Percentiles rank a stretch among this genome's conserved stretches.
Evolutionary conservation across 1,140 invertebrate genomes (phyloP).

Genomic region (Meloidogyne hapla): DNA sequence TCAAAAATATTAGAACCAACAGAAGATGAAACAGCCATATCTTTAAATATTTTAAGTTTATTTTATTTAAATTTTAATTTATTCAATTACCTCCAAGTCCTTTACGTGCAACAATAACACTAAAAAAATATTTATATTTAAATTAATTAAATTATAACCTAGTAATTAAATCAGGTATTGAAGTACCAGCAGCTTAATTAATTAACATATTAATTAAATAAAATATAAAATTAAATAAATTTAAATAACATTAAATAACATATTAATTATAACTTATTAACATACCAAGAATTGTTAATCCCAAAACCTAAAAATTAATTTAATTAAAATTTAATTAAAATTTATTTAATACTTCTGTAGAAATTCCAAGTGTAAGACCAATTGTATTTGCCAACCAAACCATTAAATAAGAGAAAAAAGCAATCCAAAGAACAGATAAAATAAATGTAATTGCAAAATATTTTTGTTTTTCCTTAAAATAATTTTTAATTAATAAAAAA

Average conservation of each 20-base stretch:
- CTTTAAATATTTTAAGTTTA: too few relatives aligned
- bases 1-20: constrained; percentile 98
- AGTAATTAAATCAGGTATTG: constrained; percentile 67
- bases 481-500: neutral
- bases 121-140: neutral
- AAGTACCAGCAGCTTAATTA: constrained; percentile 68
- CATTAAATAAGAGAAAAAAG: constrained; percentile 65
- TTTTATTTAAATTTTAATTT: constrained; percentile 51
- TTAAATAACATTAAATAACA: too few relatives aligned
- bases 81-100: neutral
- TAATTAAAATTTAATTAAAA: neutral
- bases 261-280: too few relatives aligned
- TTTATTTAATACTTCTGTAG: constrained; percentile 55
- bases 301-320: constrained; percentile 59
- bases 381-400: constrained; percentile 67
- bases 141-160: constrained; percentile 31
- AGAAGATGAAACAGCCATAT: constrained; percentile 97
- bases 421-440: constrained; percentile 72
- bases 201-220: too few relatives aligned
- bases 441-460: neutral
- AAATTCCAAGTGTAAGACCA: constrained; percentile 65
- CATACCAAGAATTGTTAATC: constrained; percentile 66
- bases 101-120: constrained; percentile 5
- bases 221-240: too few relatives aligned
- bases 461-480: constrained; percentile 6